Percentiles rank a stretch among this genome's conserved stretches.
These are phyloP conservation scores for Drosophila takahashii DNA, from an alignment of 1,140 invertebrate species.

Conservation along the genomic window DNA sequence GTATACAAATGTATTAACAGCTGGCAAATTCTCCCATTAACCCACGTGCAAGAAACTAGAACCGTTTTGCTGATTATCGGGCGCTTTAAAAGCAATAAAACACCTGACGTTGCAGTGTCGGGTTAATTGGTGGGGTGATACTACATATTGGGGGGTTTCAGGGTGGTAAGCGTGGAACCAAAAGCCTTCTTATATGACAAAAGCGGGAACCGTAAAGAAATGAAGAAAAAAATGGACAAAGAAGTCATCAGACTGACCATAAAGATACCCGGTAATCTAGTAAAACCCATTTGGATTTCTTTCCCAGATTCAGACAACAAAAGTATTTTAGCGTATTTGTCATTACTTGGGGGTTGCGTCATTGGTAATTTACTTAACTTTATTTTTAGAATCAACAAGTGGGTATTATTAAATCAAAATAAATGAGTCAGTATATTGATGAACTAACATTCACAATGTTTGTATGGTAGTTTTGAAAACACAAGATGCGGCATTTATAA, in stretches of 20 bases:
- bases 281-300: neutral
- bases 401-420: neutral
- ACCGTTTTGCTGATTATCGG: conserved; percentile 6
- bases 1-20: neutral
- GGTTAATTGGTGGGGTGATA: conserved; percentile 6
- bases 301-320: neutral
- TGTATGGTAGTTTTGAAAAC: neutral
- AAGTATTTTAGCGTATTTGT: neutral
- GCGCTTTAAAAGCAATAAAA: conserved; percentile 21
- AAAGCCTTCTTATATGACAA: conserved; percentile 6
- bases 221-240: neutral
- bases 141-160: neutral
- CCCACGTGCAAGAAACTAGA: conserved; percentile 13
- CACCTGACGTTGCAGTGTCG: conserved; percentile 19
- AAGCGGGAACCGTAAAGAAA: neutral
- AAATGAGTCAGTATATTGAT: neutral
- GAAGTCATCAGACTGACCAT: neutral
- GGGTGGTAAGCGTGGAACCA: conserved; percentile 1
- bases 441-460: neutral
- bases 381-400: neutral
- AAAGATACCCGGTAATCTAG: conserved; percentile 26
- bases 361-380: neutral
- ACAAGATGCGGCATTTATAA: neutral
- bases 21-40: conserved; percentile 3
- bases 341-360: neutral